Evolutionary conservation across 53 echinoderm and acorn worm species (phyloP).

Genomic region (Stichopus horrens): DNA sequence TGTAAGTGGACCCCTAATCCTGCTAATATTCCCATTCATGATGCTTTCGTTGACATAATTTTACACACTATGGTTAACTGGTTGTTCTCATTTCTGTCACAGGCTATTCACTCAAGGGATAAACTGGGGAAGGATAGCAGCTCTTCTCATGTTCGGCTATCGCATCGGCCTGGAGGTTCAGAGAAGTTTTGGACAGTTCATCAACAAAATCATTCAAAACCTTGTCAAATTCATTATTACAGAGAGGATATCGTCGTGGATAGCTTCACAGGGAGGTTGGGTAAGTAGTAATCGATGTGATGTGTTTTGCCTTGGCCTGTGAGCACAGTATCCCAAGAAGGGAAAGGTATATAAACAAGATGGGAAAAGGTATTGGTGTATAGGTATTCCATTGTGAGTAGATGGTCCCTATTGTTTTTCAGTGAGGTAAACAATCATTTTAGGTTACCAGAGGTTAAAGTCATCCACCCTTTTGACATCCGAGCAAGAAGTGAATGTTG

Average conservation of each 20-base stretch:
- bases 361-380: too few species aligned
- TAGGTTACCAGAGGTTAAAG: too few species aligned
- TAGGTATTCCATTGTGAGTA: too few species aligned
- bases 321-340: too few species aligned
- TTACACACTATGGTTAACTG: not conserved
- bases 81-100: slow-evolving; percentile 10
- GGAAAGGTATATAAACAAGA: too few species aligned
- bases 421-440: too few species aligned
- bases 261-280: slow-evolving; percentile 94
- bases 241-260: slow-evolving; percentile 87
- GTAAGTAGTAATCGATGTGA: slow-evolving; percentile 49
- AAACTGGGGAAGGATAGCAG: slow-evolving; percentile 96
- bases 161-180: slow-evolving; percentile 76
- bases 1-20: too few species aligned
- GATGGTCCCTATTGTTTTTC: too few species aligned
- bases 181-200: slow-evolving; percentile 74
- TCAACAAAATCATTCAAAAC: slow-evolving; percentile 62
- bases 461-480: too few species aligned
- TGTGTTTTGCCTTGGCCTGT: too few species aligned
- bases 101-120: slow-evolving; percentile 92
- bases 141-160: slow-evolving; percentile 93
- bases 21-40: not conserved
- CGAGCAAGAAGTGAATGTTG: too few species aligned
- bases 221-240: slow-evolving; percentile 83
- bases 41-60: not conserved